Evolutionary conservation across 2,888 invertebrate species (phyloP), one percentile per base, ranked within the genome.

Genomic region (Eubasilissa splendida): DNA sequence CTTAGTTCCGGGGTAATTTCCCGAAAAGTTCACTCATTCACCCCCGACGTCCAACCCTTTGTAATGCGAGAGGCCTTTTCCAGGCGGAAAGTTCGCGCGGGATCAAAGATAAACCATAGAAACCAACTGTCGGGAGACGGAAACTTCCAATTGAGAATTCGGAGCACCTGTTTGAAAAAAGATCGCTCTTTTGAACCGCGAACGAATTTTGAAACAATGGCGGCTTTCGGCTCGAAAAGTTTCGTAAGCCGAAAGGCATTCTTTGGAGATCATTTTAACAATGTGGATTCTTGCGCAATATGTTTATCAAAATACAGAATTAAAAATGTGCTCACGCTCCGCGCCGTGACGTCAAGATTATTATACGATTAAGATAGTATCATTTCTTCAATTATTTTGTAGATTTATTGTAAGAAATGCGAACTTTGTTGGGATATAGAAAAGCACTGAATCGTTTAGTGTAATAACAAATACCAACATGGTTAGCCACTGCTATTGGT

Each of bases 11-110:
- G 52, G 66, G 68, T 68, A 68, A 68, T 68, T 68, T 68, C 52
- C 68, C 52, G 68, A 33, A n/a, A 68, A 68, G 68, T 68, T 68
- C 68, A 68, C 68, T 68, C 68, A 68, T 66, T 66, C 68, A n/a
- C 33, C 14, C 42, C 14, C 42, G 4, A n/a, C 14, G 68, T 63
- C 63, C 63, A 22, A 31, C 68, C 68, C 68, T 68, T 68, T 68
- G 68, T 68, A 63, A 50, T 50, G 68, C 42, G 50, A 68, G 52
- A 50, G 8, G 4, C 68, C 68, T 63, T 63, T 63, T 63, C 63
- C 63, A 31, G 33, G 63, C 63, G 63, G 42, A 63, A 31, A 31
- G 63, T 63, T 63, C 33, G 33, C 63, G 63, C 33, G 33, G 42
- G 63, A 63, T 63, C 63, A 63, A 63, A 63, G 63, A 33, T 63